Base-by-base conservation (phyloP, 2,113 vertebrate genomes). In the Spea multiplicata region DNA sequence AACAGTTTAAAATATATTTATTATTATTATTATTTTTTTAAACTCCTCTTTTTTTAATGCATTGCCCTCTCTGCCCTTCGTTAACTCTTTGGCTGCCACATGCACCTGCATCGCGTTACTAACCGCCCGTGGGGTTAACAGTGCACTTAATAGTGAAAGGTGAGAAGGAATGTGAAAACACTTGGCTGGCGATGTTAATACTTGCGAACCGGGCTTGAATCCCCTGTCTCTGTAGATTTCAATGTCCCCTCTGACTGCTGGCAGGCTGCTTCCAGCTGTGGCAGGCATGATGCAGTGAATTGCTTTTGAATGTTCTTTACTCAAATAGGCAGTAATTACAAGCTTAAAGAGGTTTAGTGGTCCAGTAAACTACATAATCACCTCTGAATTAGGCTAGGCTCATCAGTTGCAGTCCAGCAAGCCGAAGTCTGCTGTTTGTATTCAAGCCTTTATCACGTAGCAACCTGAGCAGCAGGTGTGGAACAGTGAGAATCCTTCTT, bases 321-420 rank as follows among this genome's bases (percentile, higher is more conserved):
- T 98, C 95, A 98, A 98, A 97, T 96, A 97, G 95, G 95, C 94
- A 93, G 95, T 98, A 98, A 98, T 98, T 98, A 98, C 93, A 93
- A 95, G 95, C 96, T 98, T 97, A 97, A 97, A 97, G 95, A 97
- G 96, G 96, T 98, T 99, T 97, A 99, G 96, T 98, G 96, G 96
- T 97, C 96, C 96, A 99, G 97, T 96, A 99, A 99, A 99, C 96
- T 95, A 98, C 95, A 96, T 98, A 98, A 98, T 98, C 96, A 96
- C 95, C 95, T 94, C 94, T 93, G 95, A 97, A 98, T 98, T 98
- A 98, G 95, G 94, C 93, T 81, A 87, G 93, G 94, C 95, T 98
- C 97, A 98, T 98, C 97, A 98, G 96, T 94, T 92, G 94, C 96
- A 98, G 95, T 94, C 95, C 95, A 97, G 93, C 93, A 94, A 96